phyloP scores from a whole-genome alignment of 1,140 invertebrate genomes.

The Pseudomyrmex cubaensis region DNA sequence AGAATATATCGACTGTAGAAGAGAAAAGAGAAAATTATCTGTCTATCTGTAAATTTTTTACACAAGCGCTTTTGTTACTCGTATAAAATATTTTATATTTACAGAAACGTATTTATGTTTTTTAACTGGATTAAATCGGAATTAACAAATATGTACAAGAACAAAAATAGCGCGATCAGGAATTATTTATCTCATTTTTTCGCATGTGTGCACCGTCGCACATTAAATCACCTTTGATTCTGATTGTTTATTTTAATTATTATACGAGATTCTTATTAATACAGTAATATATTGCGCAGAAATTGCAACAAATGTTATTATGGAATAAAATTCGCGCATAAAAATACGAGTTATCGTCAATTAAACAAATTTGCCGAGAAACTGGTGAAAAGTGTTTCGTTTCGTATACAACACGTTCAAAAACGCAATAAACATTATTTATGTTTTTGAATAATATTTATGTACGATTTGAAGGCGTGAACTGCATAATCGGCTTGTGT shows the following conservation, averaged over 20 bases:
- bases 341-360: not conserved
- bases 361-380: not conserved
- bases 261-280: not conserved
- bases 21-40: not conserved
- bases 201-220: not conserved
- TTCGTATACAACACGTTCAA: no score
- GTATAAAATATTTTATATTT: not conserved
- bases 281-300: not conserved
- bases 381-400: not conserved
- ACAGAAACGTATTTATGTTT: not conserved
- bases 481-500: not conserved
- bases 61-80: no score
- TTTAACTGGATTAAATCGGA: no score
- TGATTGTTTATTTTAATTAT: slow-evolving; percentile 25
- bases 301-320: not conserved
- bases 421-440: no score
- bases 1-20: not conserved
- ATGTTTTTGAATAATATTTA: no score
- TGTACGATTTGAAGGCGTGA: not conserved
- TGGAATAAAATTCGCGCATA: not conserved
- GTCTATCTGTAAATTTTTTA: no score
- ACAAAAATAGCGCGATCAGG: not conserved
- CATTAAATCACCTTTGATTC: not conserved
- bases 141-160: not conserved
- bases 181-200: slow-evolving; percentile 3